A percentile compares a stretch with the other conserved stretches of the same genome.
Conservation (phyloP, 2,888 invertebrate species). For the Cataglyphis albicans region DNA sequence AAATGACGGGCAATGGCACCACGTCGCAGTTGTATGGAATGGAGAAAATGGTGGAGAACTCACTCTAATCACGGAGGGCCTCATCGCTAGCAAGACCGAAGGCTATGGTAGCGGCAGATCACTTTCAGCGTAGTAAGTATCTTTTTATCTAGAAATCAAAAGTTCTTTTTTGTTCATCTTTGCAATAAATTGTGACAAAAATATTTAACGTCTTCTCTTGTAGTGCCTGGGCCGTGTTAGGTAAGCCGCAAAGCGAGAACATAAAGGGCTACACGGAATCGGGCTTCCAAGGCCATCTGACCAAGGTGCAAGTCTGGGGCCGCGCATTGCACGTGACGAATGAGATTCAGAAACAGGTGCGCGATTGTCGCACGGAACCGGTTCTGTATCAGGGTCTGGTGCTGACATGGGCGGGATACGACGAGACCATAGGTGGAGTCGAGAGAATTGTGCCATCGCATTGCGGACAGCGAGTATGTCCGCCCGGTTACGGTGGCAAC, state of each 20-base stretch:
- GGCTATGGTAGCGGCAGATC: conserved; percentile 94
- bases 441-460: conserved; percentile 96
- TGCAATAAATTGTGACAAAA: not conserved
- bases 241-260: conserved; percentile 91
- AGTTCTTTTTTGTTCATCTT: not conserved
- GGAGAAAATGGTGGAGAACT: conserved; percentile 94
- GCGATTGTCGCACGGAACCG: conserved; percentile 96
- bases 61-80: conserved; percentile 97
- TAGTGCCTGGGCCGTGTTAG: conserved; percentile 96
- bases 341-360: conserved; percentile 97
- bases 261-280: conserved; percentile 94
- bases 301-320: conserved; percentile 97
- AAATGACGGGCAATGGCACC: conserved; percentile 99
- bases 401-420: conserved; percentile 97
- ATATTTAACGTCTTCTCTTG: conserved; percentile 36
- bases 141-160: conserved; percentile 24
- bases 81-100: conserved; percentile 96
- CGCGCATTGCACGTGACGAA: conserved; percentile 96
- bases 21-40: conserved; percentile 97
- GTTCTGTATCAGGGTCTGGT: conserved; percentile 94
- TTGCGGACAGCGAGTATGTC: conserved; percentile 96
- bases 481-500: conserved; percentile 94
- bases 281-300: conserved; percentile 98
- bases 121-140: conserved; percentile 93
- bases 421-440: conserved; percentile 94